Evolutionary conservation across 2,113 vertebrate genomes (phyloP).

Genomic region (Phalacrocorax carbo): DNA sequence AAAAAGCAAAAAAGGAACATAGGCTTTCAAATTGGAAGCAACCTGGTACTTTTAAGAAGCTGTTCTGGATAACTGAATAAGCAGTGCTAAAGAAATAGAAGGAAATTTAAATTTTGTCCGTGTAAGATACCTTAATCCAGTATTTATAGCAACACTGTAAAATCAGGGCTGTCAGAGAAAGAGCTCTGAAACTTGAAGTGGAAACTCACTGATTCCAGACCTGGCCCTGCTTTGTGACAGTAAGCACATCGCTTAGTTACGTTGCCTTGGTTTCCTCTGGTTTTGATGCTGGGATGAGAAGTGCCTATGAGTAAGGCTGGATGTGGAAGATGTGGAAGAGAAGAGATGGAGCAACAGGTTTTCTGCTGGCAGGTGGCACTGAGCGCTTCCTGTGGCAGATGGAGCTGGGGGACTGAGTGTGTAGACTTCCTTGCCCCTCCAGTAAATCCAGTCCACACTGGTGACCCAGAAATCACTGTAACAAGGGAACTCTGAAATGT

Average conservation of each 20-base stretch:
- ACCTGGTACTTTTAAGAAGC: background rate
- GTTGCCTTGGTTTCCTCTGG: background rate
- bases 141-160: background rate
- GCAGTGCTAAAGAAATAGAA: background rate
- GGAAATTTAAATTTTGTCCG: background rate
- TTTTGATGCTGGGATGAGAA: background rate
- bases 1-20: background rate
- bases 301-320: background rate
- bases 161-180: background rate
- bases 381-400: background rate
- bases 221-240: background rate
- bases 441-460: background rate
- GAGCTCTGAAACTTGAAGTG: background rate
- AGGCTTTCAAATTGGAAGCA: background rate
- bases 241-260: background rate
- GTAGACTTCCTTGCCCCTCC: background rate
- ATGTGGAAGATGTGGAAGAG: fast-evolving
- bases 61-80: background rate
- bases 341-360: background rate
- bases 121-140: background rate
- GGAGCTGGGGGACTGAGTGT: background rate
- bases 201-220: background rate
- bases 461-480: background rate
- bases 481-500: background rate
- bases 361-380: background rate